phyloP scores from a whole-genome alignment of 2,797 vertebrate genomes.

The Hirundo rustica region DNA sequence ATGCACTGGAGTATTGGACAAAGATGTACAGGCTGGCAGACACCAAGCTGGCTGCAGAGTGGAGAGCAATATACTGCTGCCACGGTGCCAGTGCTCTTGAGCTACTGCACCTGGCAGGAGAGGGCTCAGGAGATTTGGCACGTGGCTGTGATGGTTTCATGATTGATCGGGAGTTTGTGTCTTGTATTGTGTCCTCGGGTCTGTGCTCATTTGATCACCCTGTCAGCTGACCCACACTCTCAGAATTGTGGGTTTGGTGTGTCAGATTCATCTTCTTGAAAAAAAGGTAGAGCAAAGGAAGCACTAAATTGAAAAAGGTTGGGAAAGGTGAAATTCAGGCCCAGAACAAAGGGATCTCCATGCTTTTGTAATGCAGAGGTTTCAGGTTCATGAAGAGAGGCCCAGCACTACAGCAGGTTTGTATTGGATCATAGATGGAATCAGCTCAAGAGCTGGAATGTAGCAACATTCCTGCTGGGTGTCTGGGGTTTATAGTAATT shows the following conservation, averaged over 20 bases:
- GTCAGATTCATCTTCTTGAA: neutral
- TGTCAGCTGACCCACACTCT: accelerated
- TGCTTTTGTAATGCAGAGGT: neutral
- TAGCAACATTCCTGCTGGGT: accelerated
- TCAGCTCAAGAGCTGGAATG: neutral
- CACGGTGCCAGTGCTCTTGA: neutral
- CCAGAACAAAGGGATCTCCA: neutral
- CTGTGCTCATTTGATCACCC: accelerated
- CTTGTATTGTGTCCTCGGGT: accelerated
- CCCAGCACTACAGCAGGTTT: neutral
- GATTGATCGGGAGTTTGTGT: neutral
- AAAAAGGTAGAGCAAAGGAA: neutral
- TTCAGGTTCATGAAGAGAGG: neutral
- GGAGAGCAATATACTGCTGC: neutral
- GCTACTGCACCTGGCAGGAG: neutral
- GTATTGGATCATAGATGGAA: no score
- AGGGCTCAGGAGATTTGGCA: neutral
- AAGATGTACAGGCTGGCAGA: neutral
- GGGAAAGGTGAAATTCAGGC: neutral
- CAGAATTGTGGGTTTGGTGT: neutral
- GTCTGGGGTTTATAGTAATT: neutral
- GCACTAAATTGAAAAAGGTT: neutral
- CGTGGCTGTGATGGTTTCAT: accelerated
- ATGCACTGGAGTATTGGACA: neutral
- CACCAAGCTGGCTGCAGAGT: neutral